Evolutionary conservation across 2,113 vertebrate species (phyloP).

Genomic region (Triplophysa dalaica): DNA sequence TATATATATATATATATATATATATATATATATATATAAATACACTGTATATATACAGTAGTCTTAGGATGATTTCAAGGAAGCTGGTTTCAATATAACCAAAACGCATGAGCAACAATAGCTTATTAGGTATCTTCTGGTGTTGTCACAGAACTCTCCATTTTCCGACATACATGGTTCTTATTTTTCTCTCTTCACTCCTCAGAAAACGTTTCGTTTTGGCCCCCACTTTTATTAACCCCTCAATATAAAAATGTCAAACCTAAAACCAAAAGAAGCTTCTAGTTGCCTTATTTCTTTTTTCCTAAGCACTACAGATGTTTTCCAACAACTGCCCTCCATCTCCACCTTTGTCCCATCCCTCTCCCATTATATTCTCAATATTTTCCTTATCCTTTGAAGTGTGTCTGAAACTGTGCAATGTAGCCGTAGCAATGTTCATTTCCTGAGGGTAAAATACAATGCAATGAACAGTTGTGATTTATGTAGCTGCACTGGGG

Average conservation of each 20-base stretch:
- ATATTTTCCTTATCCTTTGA: slow-evolving; percentile 49
- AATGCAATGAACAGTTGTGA: slow-evolving; percentile 64
- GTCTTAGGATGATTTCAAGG: slow-evolving; percentile 79
- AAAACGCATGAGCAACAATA: slow-evolving; percentile 78
- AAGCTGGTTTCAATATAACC: slow-evolving; percentile 80
- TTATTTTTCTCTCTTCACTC: slow-evolving; percentile 20
- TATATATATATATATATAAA: no score
- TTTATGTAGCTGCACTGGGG: slow-evolving; percentile 61
- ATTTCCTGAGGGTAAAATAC: slow-evolving; percentile 63
- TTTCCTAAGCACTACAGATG: slow-evolving; percentile 56
- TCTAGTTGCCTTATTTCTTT: slow-evolving; percentile 50
- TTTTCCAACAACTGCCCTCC: slow-evolving; percentile 52
- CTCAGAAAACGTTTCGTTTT: slow-evolving; percentile 38
- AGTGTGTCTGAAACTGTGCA: slow-evolving; percentile 50
- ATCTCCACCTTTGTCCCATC: slow-evolving; percentile 24
- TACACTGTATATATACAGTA: slow-evolving; percentile 67
- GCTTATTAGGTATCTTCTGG: slow-evolving; percentile 73
- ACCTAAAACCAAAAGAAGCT: slow-evolving; percentile 53
- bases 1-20: slow-evolving; percentile 41
- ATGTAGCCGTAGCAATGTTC: slow-evolving; percentile 62
- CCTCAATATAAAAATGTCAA: slow-evolving; percentile 41
- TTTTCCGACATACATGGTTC: slow-evolving; percentile 57
- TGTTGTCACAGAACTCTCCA: slow-evolving; percentile 60
- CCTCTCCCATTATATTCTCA: slow-evolving; percentile 20
- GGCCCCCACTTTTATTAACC: slow-evolving; percentile 40